Evolutionary conservation across 2,797 vertebrate species (phyloP).

Genomic region (Anolis apletophallus): DNA sequence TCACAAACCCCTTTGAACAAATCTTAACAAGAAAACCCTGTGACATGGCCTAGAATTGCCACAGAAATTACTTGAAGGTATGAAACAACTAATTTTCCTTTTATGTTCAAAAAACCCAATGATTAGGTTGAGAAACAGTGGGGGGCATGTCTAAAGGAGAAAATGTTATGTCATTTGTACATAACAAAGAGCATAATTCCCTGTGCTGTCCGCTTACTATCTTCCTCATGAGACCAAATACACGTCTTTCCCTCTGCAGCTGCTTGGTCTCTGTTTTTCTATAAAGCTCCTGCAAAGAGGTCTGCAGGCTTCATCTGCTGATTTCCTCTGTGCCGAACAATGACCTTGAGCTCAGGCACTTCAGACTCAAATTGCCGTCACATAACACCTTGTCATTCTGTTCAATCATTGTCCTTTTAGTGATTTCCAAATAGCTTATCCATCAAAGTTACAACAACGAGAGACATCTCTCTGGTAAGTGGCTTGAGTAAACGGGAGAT

Average conservation of each 20-base stretch:
- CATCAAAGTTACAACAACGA: slow-evolving; percentile 69
- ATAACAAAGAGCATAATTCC: slow-evolving; percentile 12
- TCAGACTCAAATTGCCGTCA: slow-evolving; percentile 37
- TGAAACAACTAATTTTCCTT: background rate
- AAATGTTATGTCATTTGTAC: background rate
- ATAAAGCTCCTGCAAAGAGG: slow-evolving; percentile 45
- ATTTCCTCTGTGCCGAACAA: slow-evolving; percentile 41
- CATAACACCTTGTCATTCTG: slow-evolving; percentile 42
- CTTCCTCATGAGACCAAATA: slow-evolving; percentile 41
- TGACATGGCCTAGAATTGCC: too few species aligned
- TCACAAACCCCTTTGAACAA: too few species aligned
- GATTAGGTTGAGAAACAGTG: background rate
- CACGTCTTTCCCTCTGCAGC: slow-evolving; percentile 9
- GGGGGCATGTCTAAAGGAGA: background rate
- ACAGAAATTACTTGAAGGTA: too few species aligned
- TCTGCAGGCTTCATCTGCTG: slow-evolving; percentile 29
- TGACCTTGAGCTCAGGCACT: background rate
- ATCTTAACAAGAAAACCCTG: too few species aligned
- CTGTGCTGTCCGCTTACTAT: slow-evolving; percentile 11
- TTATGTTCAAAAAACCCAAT: background rate
- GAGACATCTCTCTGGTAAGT: slow-evolving; percentile 68
- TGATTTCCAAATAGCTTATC: slow-evolving; percentile 63
- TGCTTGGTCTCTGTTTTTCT: slow-evolving; percentile 45
- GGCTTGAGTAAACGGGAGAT: slow-evolving; percentile 68
- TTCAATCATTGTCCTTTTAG: slow-evolving; percentile 49